A percentile compares a stretch with the other conserved stretches of the same genome.
Conservation (phyloP, 1,140 invertebrate species). For the Nixonia krombeini region DNA sequence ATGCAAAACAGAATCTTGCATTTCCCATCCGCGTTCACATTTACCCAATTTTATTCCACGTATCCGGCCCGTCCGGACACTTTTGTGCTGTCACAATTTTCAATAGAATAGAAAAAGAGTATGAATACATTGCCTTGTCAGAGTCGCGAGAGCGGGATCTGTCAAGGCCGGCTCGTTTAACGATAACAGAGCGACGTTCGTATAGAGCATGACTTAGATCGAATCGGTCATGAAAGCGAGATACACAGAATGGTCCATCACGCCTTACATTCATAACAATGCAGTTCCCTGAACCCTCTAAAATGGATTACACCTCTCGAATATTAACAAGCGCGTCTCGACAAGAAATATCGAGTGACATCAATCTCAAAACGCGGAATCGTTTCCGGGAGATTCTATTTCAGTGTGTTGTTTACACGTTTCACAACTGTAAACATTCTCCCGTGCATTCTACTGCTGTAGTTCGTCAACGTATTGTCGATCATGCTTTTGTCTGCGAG, state of each 20-base stretch:
- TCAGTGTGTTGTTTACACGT: no score
- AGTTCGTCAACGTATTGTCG: no score
- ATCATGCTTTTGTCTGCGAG: no score
- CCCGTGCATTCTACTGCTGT: no score
- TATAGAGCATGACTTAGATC: conserved; percentile 30
- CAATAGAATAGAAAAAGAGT: conserved; percentile 27
- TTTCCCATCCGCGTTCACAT: no score
- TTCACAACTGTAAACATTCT: no score
- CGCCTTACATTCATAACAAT: conserved; percentile 7
- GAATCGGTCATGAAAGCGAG: conserved; percentile 24
- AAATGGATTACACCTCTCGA: no score
- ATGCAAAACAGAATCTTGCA: no score
- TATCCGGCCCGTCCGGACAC: not conserved
- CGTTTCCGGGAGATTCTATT: no score
- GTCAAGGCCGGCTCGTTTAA: conserved; percentile 62
- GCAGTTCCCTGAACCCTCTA: no score
- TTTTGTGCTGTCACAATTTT: conserved; percentile 24
- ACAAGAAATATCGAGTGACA: not conserved
- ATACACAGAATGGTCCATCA: conserved; percentile 8
- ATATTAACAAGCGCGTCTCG: not conserved
- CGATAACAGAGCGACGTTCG: conserved; percentile 43
- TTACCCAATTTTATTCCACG: no score
- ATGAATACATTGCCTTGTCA: conserved; percentile 39
- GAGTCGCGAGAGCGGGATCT: conserved; percentile 43
- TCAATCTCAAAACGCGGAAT: no score